These are phyloP conservation scores for Pelosia muscerda DNA, from an alignment of 2,888 invertebrate genomes.

Conservation along the genomic window DNA sequence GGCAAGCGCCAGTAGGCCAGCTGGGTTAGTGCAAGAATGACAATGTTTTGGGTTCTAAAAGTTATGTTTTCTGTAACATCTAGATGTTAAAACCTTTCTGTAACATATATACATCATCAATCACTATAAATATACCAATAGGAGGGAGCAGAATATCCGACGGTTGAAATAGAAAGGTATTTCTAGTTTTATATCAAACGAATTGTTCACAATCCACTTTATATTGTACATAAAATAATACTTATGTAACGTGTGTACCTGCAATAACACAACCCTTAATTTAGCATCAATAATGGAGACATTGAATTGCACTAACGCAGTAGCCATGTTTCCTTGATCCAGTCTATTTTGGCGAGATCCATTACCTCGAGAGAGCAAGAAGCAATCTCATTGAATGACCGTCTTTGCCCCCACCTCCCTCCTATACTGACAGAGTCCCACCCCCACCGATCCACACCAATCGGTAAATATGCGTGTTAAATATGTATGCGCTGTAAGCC, in stretches of 20 bases:
- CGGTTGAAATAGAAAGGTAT: too few relatives aligned
- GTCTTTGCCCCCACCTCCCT: conserved; percentile 70
- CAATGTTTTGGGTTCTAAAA: too few relatives aligned
- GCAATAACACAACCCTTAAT: neutral
- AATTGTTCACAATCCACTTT: neutral
- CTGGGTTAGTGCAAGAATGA: too few relatives aligned
- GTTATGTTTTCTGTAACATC: too few relatives aligned
- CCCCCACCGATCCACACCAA: conserved; percentile 81
- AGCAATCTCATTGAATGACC: conserved; percentile 88
- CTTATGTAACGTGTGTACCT: too few relatives aligned
- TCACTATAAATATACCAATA: too few relatives aligned
- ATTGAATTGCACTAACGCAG: conserved; percentile 70
- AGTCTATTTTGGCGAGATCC: conserved; percentile 86
- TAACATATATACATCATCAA: too few relatives aligned
- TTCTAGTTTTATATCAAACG: too few relatives aligned
- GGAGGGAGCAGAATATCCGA: too few relatives aligned
- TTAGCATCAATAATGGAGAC: neutral
- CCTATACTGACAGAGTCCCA: conserved; percentile 57
- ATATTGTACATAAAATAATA: neutral
- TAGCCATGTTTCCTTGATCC: conserved; percentile 80
- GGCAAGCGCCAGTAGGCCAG: too few relatives aligned
- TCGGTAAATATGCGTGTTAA: conserved; percentile 87
- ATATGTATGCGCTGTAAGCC: conserved; percentile 85
- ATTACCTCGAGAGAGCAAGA: conserved; percentile 86
- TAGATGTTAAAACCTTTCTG: too few relatives aligned